phyloP scores from a whole-genome alignment of 2,888 invertebrate species.

The Lasioglossum zephyrum region DNA sequence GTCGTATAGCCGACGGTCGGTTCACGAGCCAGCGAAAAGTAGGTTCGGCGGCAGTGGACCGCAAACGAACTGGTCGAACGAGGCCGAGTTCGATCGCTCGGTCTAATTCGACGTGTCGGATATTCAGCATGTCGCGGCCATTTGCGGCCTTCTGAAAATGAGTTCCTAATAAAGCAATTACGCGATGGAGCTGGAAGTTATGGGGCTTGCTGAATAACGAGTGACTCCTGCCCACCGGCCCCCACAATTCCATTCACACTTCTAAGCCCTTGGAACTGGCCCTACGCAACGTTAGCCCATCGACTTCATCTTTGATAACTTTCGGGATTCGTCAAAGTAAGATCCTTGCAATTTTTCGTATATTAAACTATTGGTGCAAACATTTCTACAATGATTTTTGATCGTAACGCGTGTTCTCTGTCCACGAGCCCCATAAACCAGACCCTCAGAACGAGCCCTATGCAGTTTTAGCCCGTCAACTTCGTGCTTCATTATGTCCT shows the following conservation, averaged over 20 bases:
- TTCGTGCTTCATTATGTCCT: too few species aligned
- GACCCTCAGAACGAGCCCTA: too few species aligned
- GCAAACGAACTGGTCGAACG: conserved; percentile 32
- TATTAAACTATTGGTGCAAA: too few species aligned
- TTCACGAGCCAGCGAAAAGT: conserved; percentile 1
- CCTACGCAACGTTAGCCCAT: not conserved
- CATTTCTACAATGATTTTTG: too few species aligned
- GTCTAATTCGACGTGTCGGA: conserved; percentile 48
- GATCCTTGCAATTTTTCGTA: too few species aligned
- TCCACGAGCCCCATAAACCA: too few species aligned
- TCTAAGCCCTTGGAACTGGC: conserved; percentile 2
- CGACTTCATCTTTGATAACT: too few species aligned
- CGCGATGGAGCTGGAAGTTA: conserved; percentile 67
- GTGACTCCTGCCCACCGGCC: conserved; percentile 40
- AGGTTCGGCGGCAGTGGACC: conserved; percentile 9
- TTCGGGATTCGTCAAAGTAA: too few species aligned
- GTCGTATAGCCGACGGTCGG: not conserved
- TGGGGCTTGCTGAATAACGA: conserved; percentile 53
- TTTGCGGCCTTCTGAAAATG: conserved; percentile 64
- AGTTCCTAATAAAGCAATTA: conserved; percentile 78
- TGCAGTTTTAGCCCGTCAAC: too few species aligned
- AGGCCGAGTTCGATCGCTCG: conserved; percentile 41
- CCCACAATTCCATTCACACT: conserved; percentile 57
- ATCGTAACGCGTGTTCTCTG: too few species aligned
- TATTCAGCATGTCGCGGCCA: conserved; percentile 28